phyloP scores from a whole-genome alignment of 2,113 vertebrate genomes.

The Montifringilla adamsi region DNA sequence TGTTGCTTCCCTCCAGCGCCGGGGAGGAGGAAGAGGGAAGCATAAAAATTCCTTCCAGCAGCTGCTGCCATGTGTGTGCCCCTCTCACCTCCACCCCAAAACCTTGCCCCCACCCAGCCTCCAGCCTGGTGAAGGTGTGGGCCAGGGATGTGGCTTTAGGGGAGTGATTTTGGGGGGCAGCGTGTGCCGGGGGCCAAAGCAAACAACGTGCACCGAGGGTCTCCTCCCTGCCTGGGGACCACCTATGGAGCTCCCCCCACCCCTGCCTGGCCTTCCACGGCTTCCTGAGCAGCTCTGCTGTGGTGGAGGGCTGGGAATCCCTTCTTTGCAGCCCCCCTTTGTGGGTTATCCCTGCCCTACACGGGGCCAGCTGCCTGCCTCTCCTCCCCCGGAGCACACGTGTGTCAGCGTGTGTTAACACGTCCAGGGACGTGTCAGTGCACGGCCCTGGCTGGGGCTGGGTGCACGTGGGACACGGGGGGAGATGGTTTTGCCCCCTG shows the following conservation, averaged over 20 bases:
- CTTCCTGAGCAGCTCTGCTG: neutral
- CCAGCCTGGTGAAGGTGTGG: neutral
- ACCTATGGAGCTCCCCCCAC: constrained; percentile 18
- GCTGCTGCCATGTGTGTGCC: neutral
- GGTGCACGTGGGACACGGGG: no score
- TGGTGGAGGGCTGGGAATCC: neutral
- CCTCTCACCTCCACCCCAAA: neutral
- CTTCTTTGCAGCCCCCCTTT: neutral
- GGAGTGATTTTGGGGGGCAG: neutral
- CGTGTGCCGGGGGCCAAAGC: neutral
- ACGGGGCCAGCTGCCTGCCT: neutral
- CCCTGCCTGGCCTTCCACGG: neutral
- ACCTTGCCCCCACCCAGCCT: neutral
- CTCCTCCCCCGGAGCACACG: neutral
- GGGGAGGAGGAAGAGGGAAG: constrained; percentile 1
- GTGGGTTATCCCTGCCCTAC: neutral
- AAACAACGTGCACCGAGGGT: neutral
- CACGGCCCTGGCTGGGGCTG: no score
- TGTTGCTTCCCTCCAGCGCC: neutral
- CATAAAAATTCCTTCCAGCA: constrained; percentile 19
- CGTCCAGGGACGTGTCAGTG: neutral
- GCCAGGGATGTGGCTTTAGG: neutral
- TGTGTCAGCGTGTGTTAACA: neutral
- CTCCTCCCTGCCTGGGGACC: neutral
- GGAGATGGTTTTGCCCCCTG: no score